phyloP scores from a whole-genome alignment of 2,113 vertebrate species.

The Callopanchax toddi region DNA sequence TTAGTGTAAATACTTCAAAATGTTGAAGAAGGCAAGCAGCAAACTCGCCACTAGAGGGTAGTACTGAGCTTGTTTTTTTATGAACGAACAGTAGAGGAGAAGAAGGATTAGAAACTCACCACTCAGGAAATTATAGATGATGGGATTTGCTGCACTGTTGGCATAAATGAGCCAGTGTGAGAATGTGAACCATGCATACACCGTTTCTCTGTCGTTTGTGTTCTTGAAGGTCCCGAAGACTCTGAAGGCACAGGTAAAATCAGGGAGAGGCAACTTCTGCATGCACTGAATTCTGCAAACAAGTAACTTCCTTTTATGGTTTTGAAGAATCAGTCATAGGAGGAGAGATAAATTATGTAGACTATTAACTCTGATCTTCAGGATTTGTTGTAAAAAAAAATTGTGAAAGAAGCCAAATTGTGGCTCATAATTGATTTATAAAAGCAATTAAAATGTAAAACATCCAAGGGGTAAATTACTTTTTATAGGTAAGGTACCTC shows the following conservation, averaged over 20 bases:
- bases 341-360: no score
- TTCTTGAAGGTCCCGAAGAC: conserved; percentile 94
- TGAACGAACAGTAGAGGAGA: background rate
- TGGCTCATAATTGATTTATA: no score
- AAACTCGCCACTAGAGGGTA: conserved; percentile 61
- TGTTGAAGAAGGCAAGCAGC: background rate
- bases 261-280: background rate
- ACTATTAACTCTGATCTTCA: no score
- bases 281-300: background rate
- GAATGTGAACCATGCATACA: conserved; percentile 97
- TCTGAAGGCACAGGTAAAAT: conserved; percentile 69
- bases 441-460: no score
- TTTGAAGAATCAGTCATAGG: background rate
- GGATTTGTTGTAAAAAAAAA: no score
- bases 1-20: no score
- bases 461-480: no score
- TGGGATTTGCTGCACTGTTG: conserved; percentile 97
- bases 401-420: no score
- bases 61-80: conserved; percentile 14
- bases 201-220: conserved; percentile 89
- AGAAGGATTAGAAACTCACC: conserved; percentile 80
- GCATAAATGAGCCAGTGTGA: conserved; percentile 98
- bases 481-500: no score
- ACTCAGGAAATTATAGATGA: conserved; percentile 98
- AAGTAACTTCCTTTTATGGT: no score